Conservation (phyloP, 2,113 vertebrate species). For the Neotragus moschatus region DNA sequence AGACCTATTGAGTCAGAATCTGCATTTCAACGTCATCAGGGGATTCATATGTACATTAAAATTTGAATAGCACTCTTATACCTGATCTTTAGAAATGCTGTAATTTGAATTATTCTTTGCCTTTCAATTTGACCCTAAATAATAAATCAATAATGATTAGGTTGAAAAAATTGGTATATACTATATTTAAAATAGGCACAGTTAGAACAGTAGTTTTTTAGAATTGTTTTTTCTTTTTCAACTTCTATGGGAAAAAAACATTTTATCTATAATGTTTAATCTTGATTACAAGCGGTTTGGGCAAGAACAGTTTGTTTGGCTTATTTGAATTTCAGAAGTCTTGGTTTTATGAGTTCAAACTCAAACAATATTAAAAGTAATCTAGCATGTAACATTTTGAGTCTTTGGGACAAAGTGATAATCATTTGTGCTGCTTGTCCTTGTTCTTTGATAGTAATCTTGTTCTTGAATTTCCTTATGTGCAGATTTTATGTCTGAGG, state of each 20-base stretch:
- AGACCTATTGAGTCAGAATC: background rate
- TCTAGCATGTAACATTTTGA: background rate
- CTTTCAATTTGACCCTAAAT: background rate
- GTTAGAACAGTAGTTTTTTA: slow-evolving; percentile 1
- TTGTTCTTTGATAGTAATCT: background rate
- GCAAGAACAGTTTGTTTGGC: background rate
- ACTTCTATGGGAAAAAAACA: background rate
- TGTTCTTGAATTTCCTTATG: slow-evolving; percentile 1
- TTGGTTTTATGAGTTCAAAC: background rate
- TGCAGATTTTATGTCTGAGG: background rate
- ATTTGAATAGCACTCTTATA: background rate
- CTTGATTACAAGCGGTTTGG: background rate
- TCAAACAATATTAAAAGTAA: background rate
- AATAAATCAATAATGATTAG: background rate
- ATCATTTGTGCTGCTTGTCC: background rate
- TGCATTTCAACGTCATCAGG: background rate
- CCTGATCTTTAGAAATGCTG: background rate
- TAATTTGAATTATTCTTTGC: background rate
- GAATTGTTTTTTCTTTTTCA: background rate
- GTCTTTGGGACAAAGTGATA: background rate
- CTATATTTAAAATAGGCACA: background rate
- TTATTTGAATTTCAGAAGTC: background rate
- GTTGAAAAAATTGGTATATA: background rate
- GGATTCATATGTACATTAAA: background rate
- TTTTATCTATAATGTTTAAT: background rate